These are phyloP conservation scores for Caenorhabditis doughertyi DNA, from an alignment of 2,888 invertebrate species.

Conservation along the genomic window DNA sequence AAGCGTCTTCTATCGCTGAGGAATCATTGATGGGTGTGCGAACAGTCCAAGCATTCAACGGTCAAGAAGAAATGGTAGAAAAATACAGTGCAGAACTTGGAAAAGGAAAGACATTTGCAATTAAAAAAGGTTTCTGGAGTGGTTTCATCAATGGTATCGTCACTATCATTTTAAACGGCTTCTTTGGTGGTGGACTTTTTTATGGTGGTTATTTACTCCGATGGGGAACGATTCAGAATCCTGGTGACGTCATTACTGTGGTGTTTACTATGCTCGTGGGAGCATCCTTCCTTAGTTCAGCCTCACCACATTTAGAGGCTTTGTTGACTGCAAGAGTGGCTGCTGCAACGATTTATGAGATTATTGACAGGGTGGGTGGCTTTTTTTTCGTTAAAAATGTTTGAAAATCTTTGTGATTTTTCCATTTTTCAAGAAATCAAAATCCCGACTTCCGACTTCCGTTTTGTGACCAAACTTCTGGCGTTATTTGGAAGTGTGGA, in stretches of 20 bases:
- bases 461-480: too few relatives aligned
- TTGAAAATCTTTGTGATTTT: too few relatives aligned
- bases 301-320: slow-evolving; percentile 78
- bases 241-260: slow-evolving; percentile 78
- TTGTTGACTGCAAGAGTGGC: slow-evolving; percentile 79
- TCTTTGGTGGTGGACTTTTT: slow-evolving; percentile 71
- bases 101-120: slow-evolving; percentile 68
- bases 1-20: slow-evolving; percentile 76
- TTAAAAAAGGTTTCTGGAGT: slow-evolving; percentile 74
- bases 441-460: too few relatives aligned
- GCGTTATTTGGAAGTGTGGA: too few relatives aligned
- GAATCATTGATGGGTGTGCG: slow-evolving; percentile 76
- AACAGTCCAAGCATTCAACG: slow-evolving; percentile 78
- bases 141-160: slow-evolving; percentile 76
- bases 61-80: slow-evolving; percentile 75
- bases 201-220: slow-evolving; percentile 73
- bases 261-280: slow-evolving; percentile 70
- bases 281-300: slow-evolving; percentile 77
- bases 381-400: too few relatives aligned
- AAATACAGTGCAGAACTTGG: slow-evolving; percentile 66
- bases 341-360: slow-evolving; percentile 77
- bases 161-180: slow-evolving; percentile 71
- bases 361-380: slow-evolving; percentile 73
- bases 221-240: slow-evolving; percentile 69
- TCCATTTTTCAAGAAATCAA: too few relatives aligned